These are phyloP conservation scores for Perca fluviatilis DNA, from an alignment of 2,113 vertebrate genomes.

Conservation along the genomic window DNA sequence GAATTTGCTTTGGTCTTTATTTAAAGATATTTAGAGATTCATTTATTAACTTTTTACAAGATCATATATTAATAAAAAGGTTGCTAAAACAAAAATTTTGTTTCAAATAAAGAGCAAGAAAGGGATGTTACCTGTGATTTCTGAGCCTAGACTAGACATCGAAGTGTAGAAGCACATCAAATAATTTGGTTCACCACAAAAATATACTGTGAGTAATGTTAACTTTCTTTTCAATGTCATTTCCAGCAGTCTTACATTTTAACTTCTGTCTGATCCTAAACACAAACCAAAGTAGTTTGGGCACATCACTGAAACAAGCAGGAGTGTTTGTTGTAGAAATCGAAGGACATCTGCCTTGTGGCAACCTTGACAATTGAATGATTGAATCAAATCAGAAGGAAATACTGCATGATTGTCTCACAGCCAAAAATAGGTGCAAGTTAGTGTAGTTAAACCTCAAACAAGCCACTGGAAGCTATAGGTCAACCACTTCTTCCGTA, in stretches of 20 bases:
- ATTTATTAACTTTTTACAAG: constrained; percentile 22
- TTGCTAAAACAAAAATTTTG: neutral
- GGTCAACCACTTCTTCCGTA: neutral
- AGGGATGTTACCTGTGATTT: neutral
- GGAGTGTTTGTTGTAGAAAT: neutral
- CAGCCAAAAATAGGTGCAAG: neutral
- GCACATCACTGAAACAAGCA: neutral
- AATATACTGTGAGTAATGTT: neutral
- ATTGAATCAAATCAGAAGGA: neutral
- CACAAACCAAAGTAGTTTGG: neutral
- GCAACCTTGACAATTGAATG: neutral
- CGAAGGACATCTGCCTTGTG: neutral
- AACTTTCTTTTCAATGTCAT: neutral
- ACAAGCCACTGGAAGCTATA: neutral
- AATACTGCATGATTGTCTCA: neutral
- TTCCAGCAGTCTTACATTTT: neutral
- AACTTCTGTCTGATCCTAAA: neutral
- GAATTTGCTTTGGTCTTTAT: constrained; percentile 3
- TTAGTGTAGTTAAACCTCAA: neutral
- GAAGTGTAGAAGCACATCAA: neutral
- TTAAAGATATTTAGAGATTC: neutral
- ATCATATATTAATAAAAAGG: neutral
- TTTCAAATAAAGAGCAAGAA: neutral
- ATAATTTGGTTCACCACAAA: neutral
- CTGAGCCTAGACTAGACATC: neutral